Percentiles rank a stretch among this genome's conserved stretches.
Conservation (phyloP, 2,888 invertebrate genomes). For the Dorcus parallelipipedus region DNA sequence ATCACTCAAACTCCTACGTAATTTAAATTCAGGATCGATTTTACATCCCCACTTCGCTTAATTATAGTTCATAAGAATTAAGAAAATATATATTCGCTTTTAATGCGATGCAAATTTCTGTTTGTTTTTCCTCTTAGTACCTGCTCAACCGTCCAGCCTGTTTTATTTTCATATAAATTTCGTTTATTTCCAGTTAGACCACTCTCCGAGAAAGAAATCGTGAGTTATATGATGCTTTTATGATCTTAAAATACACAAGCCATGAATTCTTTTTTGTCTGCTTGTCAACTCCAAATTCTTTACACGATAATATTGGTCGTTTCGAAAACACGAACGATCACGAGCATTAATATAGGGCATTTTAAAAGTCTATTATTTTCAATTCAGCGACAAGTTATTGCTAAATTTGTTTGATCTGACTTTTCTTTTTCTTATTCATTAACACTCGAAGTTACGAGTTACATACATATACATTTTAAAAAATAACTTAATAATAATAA, state of each 20-base stretch:
- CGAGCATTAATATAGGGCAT: background rate
- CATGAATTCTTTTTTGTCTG: constrained; percentile 21
- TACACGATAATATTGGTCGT: background rate
- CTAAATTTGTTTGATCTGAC: background rate
- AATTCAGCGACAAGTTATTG: too few relatives aligned
- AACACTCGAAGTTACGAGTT: background rate
- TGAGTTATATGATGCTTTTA: constrained; percentile 38
- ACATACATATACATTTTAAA: background rate
- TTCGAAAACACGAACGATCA: background rate
- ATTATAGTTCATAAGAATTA: constrained; percentile 24
- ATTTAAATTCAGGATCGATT: constrained; percentile 17
- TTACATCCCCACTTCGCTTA: constrained; percentile 17
- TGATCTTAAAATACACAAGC: constrained; percentile 38
- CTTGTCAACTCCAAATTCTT: constrained; percentile 14
- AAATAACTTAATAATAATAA: too few relatives aligned
- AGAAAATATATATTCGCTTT: constrained; percentile 25
- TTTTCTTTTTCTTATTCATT: background rate
- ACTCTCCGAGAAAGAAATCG: constrained; percentile 20
- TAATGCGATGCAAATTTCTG: constrained; percentile 39
- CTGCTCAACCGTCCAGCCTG: constrained; percentile 27
- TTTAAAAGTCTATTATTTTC: too few relatives aligned
- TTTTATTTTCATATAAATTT: constrained; percentile 43
- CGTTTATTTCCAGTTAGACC: constrained; percentile 23
- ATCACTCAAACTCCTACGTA: constrained; percentile 5
- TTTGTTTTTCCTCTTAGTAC: constrained; percentile 33